Percentiles rank a stretch among this genome's conserved stretches.
These are phyloP conservation scores for Calidris pugnax DNA, from an alignment of 2,113 vertebrate genomes.

Conservation along the genomic window DNA sequence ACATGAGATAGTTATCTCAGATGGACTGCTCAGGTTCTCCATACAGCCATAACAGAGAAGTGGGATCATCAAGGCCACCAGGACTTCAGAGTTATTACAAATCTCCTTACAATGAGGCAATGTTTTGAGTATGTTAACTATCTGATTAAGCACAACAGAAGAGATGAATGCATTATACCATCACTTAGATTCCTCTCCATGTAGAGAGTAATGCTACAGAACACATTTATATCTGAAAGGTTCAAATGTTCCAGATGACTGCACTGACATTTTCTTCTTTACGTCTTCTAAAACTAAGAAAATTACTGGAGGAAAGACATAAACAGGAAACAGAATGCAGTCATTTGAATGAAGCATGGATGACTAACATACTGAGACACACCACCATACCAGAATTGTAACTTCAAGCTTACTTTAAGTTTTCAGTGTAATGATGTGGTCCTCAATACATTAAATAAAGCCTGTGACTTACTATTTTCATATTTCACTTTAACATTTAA, in stretches of 20 bases:
- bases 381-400: neutral
- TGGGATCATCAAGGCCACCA: neutral
- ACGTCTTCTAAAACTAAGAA: neutral
- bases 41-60: neutral
- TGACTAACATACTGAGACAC: neutral
- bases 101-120: neutral
- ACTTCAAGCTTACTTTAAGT: neutral
- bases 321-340: neutral
- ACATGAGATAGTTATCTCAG: neutral
- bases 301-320: neutral
- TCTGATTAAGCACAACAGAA: neutral
- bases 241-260: neutral
- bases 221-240: neutral
- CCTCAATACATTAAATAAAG: neutral
- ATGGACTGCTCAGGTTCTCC: neutral
- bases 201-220: neutral
- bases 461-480: neutral
- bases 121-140: neutral
- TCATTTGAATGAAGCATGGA: neutral
- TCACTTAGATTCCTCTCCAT: neutral
- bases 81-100: neutral
- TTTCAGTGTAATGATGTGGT: neutral
- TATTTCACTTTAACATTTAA: neutral
- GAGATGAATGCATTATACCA: neutral
- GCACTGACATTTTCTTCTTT: neutral